Conservation (phyloP, 2,113 vertebrate species). For the Formicarius rufipectus region DNA sequence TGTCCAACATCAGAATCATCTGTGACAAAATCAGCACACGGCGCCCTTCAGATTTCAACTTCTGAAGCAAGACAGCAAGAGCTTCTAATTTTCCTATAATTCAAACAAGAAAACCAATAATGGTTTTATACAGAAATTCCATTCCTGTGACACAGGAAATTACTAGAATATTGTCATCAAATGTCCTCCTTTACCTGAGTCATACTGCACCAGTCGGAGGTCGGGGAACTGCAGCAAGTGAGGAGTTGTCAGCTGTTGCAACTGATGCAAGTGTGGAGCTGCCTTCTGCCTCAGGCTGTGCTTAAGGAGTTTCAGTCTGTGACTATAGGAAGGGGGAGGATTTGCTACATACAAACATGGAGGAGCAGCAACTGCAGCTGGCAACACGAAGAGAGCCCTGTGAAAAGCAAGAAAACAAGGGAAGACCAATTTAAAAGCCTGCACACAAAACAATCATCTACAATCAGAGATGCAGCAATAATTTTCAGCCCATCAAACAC, state of each 20-base stretch:
- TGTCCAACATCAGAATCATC: constrained; percentile 92
- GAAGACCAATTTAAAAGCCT: neutral
- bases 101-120: neutral
- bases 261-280: constrained; percentile 74
- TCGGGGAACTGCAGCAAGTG: constrained; percentile 82
- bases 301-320: constrained; percentile 77
- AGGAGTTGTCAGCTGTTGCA: constrained; percentile 73
- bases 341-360: constrained; percentile 82
- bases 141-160: neutral
- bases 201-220: constrained; percentile 88
- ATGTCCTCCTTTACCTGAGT: constrained; percentile 83
- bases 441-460: neutral
- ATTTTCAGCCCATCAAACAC: neutral
- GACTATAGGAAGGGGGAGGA: constrained; percentile 81
- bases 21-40: constrained; percentile 93
- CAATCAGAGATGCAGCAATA: neutral
- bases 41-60: constrained; percentile 86
- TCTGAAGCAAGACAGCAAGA: constrained; percentile 89
- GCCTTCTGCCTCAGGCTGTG: constrained; percentile 73
- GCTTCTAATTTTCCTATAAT: constrained; percentile 92
- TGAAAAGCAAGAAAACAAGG: neutral
- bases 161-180: neutral
- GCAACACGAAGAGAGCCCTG: constrained; percentile 86
- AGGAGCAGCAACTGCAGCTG: constrained; percentile 83
- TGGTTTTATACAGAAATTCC: neutral